Conservation (phyloP, 2,888 invertebrate genomes). For the Zygogramma bicolorata region DNA sequence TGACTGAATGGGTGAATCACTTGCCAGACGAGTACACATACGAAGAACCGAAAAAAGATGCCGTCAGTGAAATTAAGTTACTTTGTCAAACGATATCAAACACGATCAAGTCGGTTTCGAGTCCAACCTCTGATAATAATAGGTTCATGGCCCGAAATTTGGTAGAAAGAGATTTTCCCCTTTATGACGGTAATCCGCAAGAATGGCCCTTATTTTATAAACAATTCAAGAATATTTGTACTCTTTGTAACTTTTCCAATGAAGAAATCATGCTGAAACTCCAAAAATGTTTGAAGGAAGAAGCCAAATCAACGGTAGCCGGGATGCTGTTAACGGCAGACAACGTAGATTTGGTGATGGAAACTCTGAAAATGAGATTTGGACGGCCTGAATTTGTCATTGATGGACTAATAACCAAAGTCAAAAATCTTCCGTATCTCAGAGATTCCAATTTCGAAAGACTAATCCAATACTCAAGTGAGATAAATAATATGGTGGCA, state of each 20-base stretch:
- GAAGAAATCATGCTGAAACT: too few relatives aligned
- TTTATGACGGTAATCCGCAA: not conserved
- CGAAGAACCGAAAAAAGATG: not conserved
- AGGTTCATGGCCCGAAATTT: not conserved
- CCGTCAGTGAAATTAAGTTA: not conserved
- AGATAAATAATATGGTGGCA: not conserved
- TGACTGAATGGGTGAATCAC: not conserved
- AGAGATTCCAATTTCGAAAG: not conserved
- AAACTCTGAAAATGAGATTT: not conserved
- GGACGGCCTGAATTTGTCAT: not conserved
- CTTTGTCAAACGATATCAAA: constrained; percentile 1
- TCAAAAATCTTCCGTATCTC: not conserved
- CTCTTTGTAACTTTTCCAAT: not conserved
- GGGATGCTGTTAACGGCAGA: not conserved
- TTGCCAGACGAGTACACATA: not conserved
- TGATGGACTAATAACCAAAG: not conserved
- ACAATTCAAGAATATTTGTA: not conserved
- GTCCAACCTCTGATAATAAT: not conserved
- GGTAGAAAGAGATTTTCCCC: not conserved
- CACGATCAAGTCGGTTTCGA: not conserved
- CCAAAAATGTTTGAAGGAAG: not conserved
- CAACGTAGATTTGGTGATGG: not conserved
- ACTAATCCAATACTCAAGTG: not conserved
- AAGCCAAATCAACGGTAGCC: constrained; percentile 1
- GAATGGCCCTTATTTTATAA: not conserved